Conservation (phyloP, 2,888 invertebrate genomes). For the Morpho helenor region DNA sequence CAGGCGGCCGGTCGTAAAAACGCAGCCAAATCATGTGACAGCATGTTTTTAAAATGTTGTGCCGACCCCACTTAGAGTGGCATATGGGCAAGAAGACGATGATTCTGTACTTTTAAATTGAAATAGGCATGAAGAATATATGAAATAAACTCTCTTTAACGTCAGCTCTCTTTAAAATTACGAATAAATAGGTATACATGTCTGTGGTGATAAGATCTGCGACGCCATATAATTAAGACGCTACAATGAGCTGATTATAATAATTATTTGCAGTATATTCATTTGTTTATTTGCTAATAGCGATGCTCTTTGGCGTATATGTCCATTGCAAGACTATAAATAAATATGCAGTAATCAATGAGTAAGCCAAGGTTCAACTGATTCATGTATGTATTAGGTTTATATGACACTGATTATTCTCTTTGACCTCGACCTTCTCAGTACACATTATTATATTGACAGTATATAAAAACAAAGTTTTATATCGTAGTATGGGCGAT, state of each 20-base stretch:
- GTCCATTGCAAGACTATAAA: conserved; percentile 22
- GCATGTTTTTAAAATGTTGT: too few species aligned
- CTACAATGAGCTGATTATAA: conserved; percentile 8
- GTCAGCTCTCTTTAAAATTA: background rate
- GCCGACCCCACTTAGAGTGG: too few species aligned
- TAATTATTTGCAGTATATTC: conserved; percentile 9
- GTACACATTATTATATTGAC: background rate
- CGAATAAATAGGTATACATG: background rate
- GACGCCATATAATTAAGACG: conserved; percentile 4
- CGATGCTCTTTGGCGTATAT: conserved; percentile 6
- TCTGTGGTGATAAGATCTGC: background rate
- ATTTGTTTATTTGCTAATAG: conserved; percentile 9
- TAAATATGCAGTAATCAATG: conserved; percentile 30
- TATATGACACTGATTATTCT: conserved; percentile 12
- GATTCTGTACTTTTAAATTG: too few species aligned
- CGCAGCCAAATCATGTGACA: too few species aligned
- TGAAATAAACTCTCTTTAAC: too few species aligned
- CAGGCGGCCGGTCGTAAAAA: too few species aligned
- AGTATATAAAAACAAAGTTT: too few species aligned
- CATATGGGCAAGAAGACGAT: too few species aligned
- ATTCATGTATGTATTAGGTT: conserved; percentile 11
- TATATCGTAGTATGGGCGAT: too few species aligned
- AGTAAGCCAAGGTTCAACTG: conserved; percentile 20
- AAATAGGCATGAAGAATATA: too few species aligned
- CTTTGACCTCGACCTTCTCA: conserved; percentile 12